Conservation (phyloP, 2,888 invertebrate genomes). For the Drosophila acutilabella region DNA sequence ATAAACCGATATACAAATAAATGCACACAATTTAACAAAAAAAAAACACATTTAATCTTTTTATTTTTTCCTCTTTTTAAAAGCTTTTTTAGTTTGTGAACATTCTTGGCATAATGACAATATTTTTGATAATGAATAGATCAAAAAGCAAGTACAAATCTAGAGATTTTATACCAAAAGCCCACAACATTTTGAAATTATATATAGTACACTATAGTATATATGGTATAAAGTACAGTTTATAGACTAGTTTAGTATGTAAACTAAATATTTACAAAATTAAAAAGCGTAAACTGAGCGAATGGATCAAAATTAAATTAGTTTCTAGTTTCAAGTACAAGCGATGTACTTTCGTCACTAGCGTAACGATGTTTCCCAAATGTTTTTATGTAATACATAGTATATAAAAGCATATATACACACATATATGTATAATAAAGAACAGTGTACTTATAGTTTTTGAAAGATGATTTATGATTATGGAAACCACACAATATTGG, state of each 20-base stretch:
- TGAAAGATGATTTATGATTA: constrained; percentile 50
- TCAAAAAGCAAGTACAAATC: constrained; percentile 72
- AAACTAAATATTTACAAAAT: constrained; percentile 39
- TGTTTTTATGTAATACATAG: constrained; percentile 65
- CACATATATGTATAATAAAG: constrained; percentile 51
- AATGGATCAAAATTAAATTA: constrained; percentile 73
- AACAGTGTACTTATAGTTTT: constrained; percentile 26
- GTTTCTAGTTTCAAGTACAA: constrained; percentile 16
- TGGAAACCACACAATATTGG: constrained; percentile 22
- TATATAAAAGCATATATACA: constrained; percentile 1
- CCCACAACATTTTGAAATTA: constrained; percentile 35
- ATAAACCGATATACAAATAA: constrained; percentile 28
- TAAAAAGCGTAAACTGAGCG: constrained; percentile 59
- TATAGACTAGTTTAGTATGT: too few species aligned
- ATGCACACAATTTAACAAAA: constrained; percentile 45
- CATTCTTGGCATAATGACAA: constrained; percentile 72
- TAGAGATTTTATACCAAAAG: constrained; percentile 62
- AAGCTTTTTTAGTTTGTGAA: constrained; percentile 3
- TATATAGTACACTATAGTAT: constrained; percentile 22
- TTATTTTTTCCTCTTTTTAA: constrained; percentile 2
- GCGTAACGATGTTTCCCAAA: constrained; percentile 45
- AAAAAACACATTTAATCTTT: constrained; percentile 2
- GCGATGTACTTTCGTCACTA: constrained; percentile 10
- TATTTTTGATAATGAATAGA: constrained; percentile 70
- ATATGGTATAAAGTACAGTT: constrained; percentile 7